Base-by-base conservation (phyloP, 2,113 vertebrate species). In the Marcusenius ussheri region DNA sequence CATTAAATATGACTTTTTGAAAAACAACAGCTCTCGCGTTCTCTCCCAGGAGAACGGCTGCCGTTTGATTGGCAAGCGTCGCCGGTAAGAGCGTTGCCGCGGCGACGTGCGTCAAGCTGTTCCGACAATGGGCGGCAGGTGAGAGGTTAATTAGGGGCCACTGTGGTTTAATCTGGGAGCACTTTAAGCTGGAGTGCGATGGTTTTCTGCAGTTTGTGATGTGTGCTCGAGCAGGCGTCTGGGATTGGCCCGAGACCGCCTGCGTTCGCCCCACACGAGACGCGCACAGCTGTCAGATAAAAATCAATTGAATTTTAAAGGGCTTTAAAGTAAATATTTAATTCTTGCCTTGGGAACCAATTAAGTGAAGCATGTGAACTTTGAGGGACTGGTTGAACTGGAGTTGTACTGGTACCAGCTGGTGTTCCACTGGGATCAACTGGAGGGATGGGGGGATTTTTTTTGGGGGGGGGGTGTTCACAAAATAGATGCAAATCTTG, bases 301-400 rank as follows among this genome's bases (percentile, higher is more conserved):
- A 94, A 94, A 94, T 93, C 93, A 94, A 94, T 94, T 92, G 93
- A 93, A 94, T 94, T 94, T 93, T 94, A 93, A 94, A 94, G 93
- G 91, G 92, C 91, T 93, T 94, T 92, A 93, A 93, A 94, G 93
- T 94, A 94, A 94, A 94, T 94, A 94, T 94, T 94, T 93, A 94
- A 94, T 93, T 93, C 92, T 94, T 94, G 93, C 93, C 93, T 93
- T 94, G 93, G 93, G 93, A 94, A 93, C 93, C 93, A 94, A 94
- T 94, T 94, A 94, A 94, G 92, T 93, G 93, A 91, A 91, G 92
- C 92, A 91, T 92, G 93, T 92, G 92, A 94, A 93, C 91, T 93
- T 88, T 51, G 90, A 91, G 91, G 91, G 91, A 91, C 89, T 94
- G 93, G 93, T 93, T 94, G 92, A 92, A 93, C 93, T 94, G 93